A percentile compares a stretch with the other conserved stretches of the same genome.
Evolutionary conservation across 2,113 vertebrate genomes (phyloP).

Genomic region (Cottus gobio): DNA sequence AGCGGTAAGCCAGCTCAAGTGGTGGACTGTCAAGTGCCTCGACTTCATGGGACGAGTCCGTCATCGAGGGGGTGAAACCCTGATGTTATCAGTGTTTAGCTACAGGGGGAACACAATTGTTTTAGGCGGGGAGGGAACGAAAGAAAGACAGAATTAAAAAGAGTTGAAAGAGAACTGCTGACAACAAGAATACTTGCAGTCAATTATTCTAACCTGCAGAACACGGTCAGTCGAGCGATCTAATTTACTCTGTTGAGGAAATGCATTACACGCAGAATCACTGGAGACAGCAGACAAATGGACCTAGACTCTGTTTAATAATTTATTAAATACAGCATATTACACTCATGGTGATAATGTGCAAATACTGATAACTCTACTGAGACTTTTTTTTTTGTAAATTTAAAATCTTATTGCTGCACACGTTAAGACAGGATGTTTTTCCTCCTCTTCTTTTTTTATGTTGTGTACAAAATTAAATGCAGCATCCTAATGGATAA

Average conservation of each 20-base stretch:
- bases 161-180: not conserved
- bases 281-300: slow-evolving; percentile 31
- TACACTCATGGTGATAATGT: slow-evolving; percentile 77
- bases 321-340: slow-evolving; percentile 83
- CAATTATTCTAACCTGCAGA: slow-evolving; percentile 1
- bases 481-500: slow-evolving; percentile 56
- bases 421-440: slow-evolving; percentile 57
- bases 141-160: not conserved
- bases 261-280: slow-evolving; percentile 30
- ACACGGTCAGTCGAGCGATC: slow-evolving; percentile 1
- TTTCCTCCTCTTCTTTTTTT: slow-evolving; percentile 43
- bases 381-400: slow-evolving; percentile 51
- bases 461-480: slow-evolving; percentile 65
- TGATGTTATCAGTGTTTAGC: not conserved
- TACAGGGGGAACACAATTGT: not conserved
- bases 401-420: slow-evolving; percentile 81
- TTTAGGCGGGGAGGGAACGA: not conserved
- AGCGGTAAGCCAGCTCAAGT: slow-evolving; percentile 8
- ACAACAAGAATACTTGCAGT: not conserved
- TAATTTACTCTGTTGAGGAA: slow-evolving; percentile 11
- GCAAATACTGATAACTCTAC: slow-evolving; percentile 70
- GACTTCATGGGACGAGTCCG: not conserved
- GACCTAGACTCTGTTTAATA: slow-evolving; percentile 66
- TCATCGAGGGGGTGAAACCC: not conserved
- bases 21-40: slow-evolving; percentile 28